These are phyloP conservation scores for Ylistrum balloti DNA, from an alignment of 1,140 invertebrate genomes.

Conservation along the genomic window DNA sequence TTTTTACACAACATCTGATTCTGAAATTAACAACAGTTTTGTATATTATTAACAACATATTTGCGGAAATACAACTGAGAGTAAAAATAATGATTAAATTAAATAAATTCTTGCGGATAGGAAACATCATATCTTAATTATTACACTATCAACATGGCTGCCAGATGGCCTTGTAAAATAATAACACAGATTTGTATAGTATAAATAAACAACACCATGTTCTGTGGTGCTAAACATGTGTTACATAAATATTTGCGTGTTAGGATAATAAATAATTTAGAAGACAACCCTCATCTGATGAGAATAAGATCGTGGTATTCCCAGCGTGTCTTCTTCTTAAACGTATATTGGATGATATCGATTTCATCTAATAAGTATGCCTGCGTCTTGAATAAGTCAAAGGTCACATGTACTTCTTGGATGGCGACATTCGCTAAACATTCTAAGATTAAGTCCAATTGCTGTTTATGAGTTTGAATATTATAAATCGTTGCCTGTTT, in stretches of 20 bases:
- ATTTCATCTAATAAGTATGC: not conserved
- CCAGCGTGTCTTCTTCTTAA: not conserved
- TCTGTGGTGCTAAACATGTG: not conserved
- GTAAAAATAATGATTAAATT: too few relatives aligned
- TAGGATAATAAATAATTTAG: not conserved
- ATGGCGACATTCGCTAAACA: not conserved
- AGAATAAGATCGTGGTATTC: not conserved
- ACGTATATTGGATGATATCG: not conserved
- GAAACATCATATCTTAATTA: not conserved
- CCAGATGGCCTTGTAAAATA: slow-evolving; percentile 31
- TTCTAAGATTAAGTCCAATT: not conserved
- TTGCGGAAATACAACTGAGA: too few relatives aligned
- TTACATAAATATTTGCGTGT: slow-evolving; percentile 7
- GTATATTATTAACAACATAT: too few relatives aligned
- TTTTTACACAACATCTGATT: too few relatives aligned
- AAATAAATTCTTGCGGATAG: too few relatives aligned
- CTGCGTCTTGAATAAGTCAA: not conserved
- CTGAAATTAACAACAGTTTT: too few relatives aligned
- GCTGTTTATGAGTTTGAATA: slow-evolving; percentile 22
- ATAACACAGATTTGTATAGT: not conserved
- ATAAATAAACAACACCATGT: not conserved
- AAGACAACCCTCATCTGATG: not conserved
- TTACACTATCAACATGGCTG: not conserved
- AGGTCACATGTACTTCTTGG: not conserved
- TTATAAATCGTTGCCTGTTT: not conserved